Conservation (phyloP, 2,888 invertebrate genomes). For the Neoascia interrupta region DNA sequence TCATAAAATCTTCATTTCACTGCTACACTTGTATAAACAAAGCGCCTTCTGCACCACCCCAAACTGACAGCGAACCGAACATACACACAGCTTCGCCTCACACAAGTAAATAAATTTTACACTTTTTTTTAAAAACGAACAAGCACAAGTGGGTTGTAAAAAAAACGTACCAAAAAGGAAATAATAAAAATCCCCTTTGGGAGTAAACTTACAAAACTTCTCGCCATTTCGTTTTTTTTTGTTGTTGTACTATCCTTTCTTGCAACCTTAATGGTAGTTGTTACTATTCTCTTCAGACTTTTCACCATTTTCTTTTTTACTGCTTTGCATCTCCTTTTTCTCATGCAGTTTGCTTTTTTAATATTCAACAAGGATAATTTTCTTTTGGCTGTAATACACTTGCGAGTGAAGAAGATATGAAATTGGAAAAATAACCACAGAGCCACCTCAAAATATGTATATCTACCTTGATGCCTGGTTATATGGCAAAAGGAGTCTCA, state of each 20-base stretch:
- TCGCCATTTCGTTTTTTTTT: slow-evolving; percentile 35
- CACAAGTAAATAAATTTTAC: slow-evolving; percentile 43
- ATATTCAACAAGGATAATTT: slow-evolving; percentile 43
- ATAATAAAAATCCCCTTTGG: slow-evolving; percentile 50
- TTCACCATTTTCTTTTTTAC: neutral
- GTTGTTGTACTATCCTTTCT: slow-evolving; percentile 4
- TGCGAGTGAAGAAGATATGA: slow-evolving; percentile 3
- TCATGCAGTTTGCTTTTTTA: slow-evolving; percentile 1
- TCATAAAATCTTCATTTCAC: no score
- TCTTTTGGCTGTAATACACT: neutral
- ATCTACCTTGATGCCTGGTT: neutral
- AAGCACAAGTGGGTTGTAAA: slow-evolving; percentile 11
- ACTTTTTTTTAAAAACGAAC: slow-evolving; percentile 9
- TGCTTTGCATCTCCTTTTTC: slow-evolving; percentile 26
- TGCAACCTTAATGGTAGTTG: slow-evolving; percentile 40
- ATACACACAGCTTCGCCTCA: neutral
- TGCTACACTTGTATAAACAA: neutral
- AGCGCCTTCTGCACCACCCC: neutral
- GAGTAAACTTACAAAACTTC: slow-evolving; percentile 40
- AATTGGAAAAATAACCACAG: neutral
- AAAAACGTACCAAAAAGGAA: slow-evolving; percentile 8
- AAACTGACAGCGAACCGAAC: neutral
- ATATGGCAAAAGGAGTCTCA: slow-evolving; percentile 15
- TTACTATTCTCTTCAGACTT: slow-evolving; percentile 31
- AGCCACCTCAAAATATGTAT: neutral